Percentiles rank a stretch among this genome's conserved stretches.
phyloP scores from a whole-genome alignment of 2,888 invertebrate genomes.

The Ophonus ardosiacus region DNA sequence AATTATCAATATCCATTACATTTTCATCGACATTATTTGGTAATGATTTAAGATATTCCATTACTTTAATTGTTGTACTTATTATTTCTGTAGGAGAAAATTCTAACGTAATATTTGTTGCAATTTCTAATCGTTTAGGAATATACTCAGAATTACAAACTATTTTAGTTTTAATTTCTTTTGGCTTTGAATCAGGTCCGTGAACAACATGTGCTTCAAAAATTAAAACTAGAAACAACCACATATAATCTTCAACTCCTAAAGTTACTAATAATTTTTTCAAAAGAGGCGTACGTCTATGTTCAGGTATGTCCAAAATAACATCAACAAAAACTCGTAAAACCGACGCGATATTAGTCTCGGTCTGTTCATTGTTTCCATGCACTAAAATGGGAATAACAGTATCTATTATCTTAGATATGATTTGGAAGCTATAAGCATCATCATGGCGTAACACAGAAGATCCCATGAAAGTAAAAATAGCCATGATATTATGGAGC shows the following conservation, averaged over 20 bases:
- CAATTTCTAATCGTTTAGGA: slow-evolving; percentile 82
- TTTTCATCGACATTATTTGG: slow-evolving; percentile 81
- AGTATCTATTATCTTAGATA: slow-evolving; percentile 92
- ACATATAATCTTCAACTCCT: slow-evolving; percentile 81
- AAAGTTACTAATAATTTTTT: slow-evolving; percentile 87
- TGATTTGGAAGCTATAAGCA: slow-evolving; percentile 95
- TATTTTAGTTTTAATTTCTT: slow-evolving; percentile 70
- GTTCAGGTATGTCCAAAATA: slow-evolving; percentile 94
- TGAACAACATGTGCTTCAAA: slow-evolving; percentile 84
- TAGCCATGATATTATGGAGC: slow-evolving; percentile 94
- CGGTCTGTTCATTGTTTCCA: slow-evolving; percentile 74
- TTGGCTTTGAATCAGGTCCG: slow-evolving; percentile 76
- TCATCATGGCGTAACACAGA: slow-evolving; percentile 95
- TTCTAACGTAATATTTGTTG: slow-evolving; percentile 81
- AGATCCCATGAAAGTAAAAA: slow-evolving; percentile 98
- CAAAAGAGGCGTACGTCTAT: slow-evolving; percentile 90
- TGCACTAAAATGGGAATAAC: slow-evolving; percentile 88
- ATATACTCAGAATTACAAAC: slow-evolving; percentile 74
- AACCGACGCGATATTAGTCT: slow-evolving; percentile 80
- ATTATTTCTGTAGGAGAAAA: slow-evolving; percentile 82
- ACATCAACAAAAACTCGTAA: slow-evolving; percentile 94
- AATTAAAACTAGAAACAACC: slow-evolving; percentile 84
- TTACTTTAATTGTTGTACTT: slow-evolving; percentile 82
- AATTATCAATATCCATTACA: slow-evolving; percentile 72
- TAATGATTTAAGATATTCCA: slow-evolving; percentile 82